These are phyloP conservation scores for Sander lucioperca DNA, from an alignment of 2,113 vertebrate genomes.

Conservation along the genomic window DNA sequence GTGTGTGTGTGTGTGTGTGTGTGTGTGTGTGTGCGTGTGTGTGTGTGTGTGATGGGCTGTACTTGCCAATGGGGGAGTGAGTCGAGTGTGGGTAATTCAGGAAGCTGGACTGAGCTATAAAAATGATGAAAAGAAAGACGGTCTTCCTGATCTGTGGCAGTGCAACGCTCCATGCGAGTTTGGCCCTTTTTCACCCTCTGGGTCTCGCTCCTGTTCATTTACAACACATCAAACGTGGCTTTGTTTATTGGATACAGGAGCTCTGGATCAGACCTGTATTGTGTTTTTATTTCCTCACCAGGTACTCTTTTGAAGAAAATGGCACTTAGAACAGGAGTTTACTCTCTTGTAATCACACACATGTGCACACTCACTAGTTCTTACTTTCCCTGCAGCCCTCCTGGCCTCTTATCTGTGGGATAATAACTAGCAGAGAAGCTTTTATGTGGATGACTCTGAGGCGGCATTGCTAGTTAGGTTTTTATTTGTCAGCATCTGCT, in stretches of 20 bases:
- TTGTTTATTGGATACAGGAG: constrained; percentile 73
- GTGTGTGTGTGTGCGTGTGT: constrained; percentile 70
- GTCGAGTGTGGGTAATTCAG: constrained; percentile 69
- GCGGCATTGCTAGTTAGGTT: constrained; percentile 54
- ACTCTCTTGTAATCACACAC: constrained; percentile 51
- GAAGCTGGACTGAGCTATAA: constrained; percentile 75
- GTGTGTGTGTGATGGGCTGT: constrained; percentile 61
- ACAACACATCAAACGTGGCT: constrained; percentile 71
- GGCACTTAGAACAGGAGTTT: constrained; percentile 18
- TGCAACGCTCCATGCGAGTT: constrained; percentile 51
- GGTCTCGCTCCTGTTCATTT: constrained; percentile 61
- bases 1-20: constrained; percentile 69
- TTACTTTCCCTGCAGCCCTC: constrained; percentile 38
- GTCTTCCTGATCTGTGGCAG: constrained; percentile 67
- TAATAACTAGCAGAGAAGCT: constrained; percentile 50
- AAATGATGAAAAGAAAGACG: constrained; percentile 83
- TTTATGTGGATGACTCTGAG: constrained; percentile 67
- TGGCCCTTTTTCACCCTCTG: constrained; percentile 60
- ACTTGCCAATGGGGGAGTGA: constrained; percentile 59
- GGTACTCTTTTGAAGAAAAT: constrained; percentile 54
- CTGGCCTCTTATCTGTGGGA: constrained; percentile 43
- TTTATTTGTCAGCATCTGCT: constrained; percentile 60
- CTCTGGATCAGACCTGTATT: constrained; percentile 49
- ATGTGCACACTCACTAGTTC: constrained; percentile 28
- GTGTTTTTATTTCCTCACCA: constrained; percentile 56